phyloP scores from a whole-genome alignment of 2,113 vertebrate genomes.

The Gobius niger region DNA sequence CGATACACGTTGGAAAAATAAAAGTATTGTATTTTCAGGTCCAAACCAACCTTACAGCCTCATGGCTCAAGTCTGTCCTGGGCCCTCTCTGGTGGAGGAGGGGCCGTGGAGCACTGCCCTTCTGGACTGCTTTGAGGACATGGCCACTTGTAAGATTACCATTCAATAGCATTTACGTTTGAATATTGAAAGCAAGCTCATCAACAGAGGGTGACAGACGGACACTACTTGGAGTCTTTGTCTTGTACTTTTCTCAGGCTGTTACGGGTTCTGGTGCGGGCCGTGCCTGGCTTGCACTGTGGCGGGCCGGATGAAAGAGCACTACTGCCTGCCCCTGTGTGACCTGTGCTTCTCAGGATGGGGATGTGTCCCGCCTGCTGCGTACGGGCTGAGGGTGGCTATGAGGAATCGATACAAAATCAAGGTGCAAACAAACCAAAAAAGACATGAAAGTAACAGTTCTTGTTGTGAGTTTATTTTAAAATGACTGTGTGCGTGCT shows the following conservation, averaged over 20 bases:
- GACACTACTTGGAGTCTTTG: not conserved
- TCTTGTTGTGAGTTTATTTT: not conserved
- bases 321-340: constrained; percentile 50
- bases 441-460: not conserved
- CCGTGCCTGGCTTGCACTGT: constrained; percentile 54
- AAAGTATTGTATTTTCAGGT: not conserved
- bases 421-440: constrained; percentile 32
- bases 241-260: constrained; percentile 3
- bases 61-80: not conserved
- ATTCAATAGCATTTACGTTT: no score
- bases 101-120: not conserved
- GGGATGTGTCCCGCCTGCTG: constrained; percentile 31
- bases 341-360: constrained; percentile 40
- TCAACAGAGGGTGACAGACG: no score
- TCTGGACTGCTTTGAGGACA: constrained; percentile 5
- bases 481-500: not conserved
- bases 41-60: not conserved
- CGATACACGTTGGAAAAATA: no score
- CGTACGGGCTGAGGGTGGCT: constrained; percentile 26
- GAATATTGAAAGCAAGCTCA: no score
- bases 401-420: constrained; percentile 51
- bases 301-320: constrained; percentile 32
- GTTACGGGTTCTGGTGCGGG: constrained; percentile 63
- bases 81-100: not conserved
- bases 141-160: not conserved